Evolutionary conservation across 2,113 vertebrate species (phyloP).

Genomic region (Patagioenas fasciata): DNA sequence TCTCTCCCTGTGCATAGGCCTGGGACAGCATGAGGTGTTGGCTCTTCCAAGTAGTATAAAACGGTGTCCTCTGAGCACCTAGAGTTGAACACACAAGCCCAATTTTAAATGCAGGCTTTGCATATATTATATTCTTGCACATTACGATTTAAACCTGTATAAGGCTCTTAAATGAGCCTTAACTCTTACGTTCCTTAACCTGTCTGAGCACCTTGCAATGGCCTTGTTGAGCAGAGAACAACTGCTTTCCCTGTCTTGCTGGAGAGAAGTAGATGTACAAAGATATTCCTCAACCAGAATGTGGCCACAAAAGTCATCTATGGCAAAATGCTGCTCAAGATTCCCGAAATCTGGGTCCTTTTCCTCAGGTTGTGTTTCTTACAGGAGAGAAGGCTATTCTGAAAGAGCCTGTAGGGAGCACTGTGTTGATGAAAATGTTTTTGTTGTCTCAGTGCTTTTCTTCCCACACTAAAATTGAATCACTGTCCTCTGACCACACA

Average conservation of each 20-base stretch:
- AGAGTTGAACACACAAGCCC: neutral
- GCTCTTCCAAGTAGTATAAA: neutral
- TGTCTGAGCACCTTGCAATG: neutral
- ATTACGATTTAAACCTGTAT: neutral
- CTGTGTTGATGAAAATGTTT: neutral
- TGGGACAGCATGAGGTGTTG: neutral
- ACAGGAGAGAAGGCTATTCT: neutral
- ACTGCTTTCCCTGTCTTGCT: neutral
- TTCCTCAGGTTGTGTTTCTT: neutral
- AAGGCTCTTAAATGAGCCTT: neutral
- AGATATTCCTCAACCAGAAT: neutral
- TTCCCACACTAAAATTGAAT: neutral
- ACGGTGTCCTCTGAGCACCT: neutral
- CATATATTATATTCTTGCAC: neutral
- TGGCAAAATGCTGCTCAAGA: neutral
- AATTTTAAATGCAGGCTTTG: neutral
- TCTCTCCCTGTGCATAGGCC: neutral
- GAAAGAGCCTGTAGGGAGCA: neutral
- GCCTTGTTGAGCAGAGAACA: neutral
- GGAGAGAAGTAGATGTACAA: neutral
- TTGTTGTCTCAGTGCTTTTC: neutral
- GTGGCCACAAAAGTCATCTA: rapidly evolving
- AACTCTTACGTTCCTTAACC: neutral
- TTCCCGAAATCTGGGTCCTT: neutral
- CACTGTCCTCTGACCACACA: neutral